A percentile compares a stretch with the other conserved stretches of the same genome.
phyloP scores from a whole-genome alignment of 2,113 vertebrate genomes.

The Isurus oxyrinchus region DNA sequence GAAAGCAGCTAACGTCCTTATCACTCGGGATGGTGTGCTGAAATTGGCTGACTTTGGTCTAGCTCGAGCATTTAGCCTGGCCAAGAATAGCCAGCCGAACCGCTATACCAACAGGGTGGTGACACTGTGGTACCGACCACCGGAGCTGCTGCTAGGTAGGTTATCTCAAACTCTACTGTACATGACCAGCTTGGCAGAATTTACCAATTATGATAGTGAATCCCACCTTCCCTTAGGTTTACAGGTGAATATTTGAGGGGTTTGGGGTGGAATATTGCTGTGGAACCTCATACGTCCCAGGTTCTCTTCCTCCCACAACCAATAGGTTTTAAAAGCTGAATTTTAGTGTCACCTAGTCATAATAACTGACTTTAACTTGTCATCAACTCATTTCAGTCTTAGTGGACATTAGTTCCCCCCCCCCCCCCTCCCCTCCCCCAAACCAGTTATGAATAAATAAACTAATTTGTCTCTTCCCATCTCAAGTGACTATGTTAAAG shows the following conservation, averaged over 20 bases:
- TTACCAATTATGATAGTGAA: not conserved
- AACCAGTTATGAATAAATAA: no score
- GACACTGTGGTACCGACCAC: conserved; percentile 91
- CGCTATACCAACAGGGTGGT: conserved; percentile 96
- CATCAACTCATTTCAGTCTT: no score
- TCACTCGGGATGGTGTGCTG: conserved; percentile 88
- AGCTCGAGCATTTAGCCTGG: conserved; percentile 91
- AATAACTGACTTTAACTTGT: no score
- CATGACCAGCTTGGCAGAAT: not conserved
- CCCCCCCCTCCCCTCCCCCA: no score
- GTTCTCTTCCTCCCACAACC: no score
- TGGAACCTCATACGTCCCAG: no score
- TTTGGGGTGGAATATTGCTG: no score
- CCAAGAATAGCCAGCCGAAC: conserved; percentile 96
- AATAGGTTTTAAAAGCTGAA: no score
- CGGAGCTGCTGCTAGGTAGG: conserved; percentile 88
- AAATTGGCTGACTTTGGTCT: conserved; percentile 94
- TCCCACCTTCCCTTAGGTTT: no score
- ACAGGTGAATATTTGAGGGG: not conserved
- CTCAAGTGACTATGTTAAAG: not conserved
- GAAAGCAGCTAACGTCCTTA: conserved; percentile 95
- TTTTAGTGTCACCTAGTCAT: no score
- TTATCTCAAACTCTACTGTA: not conserved
- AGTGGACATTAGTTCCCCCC: no score
- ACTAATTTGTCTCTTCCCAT: not conserved